Conservation (phyloP, 2,113 vertebrate species). For the Telmatochromis brichardi region DNA sequence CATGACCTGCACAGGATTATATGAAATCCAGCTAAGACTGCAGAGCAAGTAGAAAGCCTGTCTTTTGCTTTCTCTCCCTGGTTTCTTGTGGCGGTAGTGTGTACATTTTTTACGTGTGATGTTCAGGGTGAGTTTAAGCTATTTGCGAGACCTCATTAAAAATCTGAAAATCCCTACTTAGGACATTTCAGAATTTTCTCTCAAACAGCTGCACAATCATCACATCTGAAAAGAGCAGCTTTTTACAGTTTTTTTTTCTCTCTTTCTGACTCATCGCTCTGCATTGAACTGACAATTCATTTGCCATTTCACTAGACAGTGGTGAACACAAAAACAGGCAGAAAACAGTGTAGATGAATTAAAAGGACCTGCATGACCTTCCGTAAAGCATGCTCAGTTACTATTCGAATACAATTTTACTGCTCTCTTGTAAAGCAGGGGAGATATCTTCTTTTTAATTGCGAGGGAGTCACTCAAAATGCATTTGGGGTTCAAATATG, state of each 20-base stretch:
- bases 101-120: background rate
- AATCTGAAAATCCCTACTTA: background rate
- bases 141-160: background rate
- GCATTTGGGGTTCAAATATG: background rate
- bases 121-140: background rate
- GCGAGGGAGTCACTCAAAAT: background rate
- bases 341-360: background rate
- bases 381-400: background rate
- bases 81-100: background rate
- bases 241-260: background rate
- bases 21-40: slow-evolving; percentile 52
- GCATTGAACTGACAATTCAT: background rate
- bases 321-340: background rate
- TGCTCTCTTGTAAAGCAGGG: background rate
- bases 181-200: background rate
- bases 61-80: background rate
- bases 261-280: background rate
- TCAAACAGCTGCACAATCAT: background rate
- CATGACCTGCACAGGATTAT: slow-evolving; percentile 61
- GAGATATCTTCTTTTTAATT: background rate
- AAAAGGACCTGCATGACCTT: background rate
- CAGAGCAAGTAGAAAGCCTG: slow-evolving; percentile 17
- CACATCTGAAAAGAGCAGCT: background rate
- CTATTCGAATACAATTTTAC: background rate
- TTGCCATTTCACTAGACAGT: background rate